Base-by-base conservation (phyloP, 2,888 invertebrate species). In the Drosophila atripex region DNA sequence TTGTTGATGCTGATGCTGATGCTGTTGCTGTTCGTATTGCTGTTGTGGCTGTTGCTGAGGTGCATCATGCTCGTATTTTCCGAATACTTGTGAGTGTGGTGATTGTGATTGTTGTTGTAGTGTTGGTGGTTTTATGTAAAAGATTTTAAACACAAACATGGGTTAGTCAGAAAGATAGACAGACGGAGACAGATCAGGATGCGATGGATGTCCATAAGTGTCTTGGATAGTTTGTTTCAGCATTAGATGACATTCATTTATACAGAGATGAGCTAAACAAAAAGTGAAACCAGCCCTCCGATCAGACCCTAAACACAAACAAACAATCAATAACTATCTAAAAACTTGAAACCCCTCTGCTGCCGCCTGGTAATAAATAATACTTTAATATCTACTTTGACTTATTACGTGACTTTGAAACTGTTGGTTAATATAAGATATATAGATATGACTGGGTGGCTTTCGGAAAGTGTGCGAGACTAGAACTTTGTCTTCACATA, bases 11-110 rank as follows among this genome's bases (percentile, higher is more conserved):
- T 78, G 78, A 12, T 79, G 79, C 2, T 78, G 74, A 1, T 75
- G 73, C 28, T 74, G 77, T 12, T 74, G 71, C 25, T 78, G 77
- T n/a, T 73, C 12, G 32, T 32, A 32, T 32, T 32, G 72, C n/a
- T 64, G 73, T 50, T 83, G 78, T 61, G 78, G 77, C 63, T 78
- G 75, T 49, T 77, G 80, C 57, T 77, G 74, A 46, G 78, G 85
- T 73, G 77, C 77, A 78, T 89, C 87, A 76, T 84, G 86, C 75
- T 84, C 80, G 57, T 80, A 85, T 76, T 76, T 77, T 61, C 66
- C 64, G 46, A 73, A 77, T 70, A 71, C 76, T 87, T 77, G 69
- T 51, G 45, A 14, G 51, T 78, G 74, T 57, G 58, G 50, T n/a
- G 68, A 35, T 51, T 53, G 47, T 50, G 47, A 38, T 56, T 65